Percentiles rank a stretch among this genome's conserved stretches.
These are phyloP conservation scores for Myocastor coypus DNA, from an alignment of 2,113 vertebrate genomes.

Conservation along the genomic window DNA sequence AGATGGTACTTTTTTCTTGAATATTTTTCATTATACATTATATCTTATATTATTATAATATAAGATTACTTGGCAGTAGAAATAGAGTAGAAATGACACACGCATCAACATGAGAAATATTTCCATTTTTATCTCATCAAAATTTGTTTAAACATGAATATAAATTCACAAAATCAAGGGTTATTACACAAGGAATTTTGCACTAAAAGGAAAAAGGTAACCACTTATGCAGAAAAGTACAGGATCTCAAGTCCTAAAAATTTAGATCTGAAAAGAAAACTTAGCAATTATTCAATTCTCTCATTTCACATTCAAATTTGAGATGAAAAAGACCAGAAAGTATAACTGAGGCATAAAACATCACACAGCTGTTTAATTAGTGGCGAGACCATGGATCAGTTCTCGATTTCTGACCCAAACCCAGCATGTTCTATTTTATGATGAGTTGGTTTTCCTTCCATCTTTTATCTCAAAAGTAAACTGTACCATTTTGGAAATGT, in stretches of 20 bases:
- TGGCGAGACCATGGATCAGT: background rate
- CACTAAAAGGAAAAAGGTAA: background rate
- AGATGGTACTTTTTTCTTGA: background rate
- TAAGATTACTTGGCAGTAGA: background rate
- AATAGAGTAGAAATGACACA: constrained; percentile 31
- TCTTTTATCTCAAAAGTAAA: background rate
- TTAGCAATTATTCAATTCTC: background rate
- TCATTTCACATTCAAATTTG: background rate
- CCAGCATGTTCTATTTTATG: background rate
- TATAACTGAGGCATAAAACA: background rate
- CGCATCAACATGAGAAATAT: background rate
- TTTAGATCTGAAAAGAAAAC: background rate
- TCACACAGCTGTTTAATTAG: background rate
- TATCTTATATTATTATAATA: background rate
- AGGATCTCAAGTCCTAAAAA: constrained; percentile 10
- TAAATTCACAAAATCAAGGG: constrained; percentile 24
- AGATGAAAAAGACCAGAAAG: background rate
- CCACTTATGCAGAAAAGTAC: background rate
- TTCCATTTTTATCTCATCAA: background rate
- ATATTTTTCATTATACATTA: background rate
- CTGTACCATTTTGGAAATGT: constrained; percentile 18
- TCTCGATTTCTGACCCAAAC: background rate
- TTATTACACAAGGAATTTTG: background rate
- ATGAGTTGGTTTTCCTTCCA: constrained; percentile 16
- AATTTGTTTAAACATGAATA: constrained; percentile 49